A percentile compares a stretch with the other conserved stretches of the same genome.
phyloP scores from a whole-genome alignment of 2,113 vertebrate species.

The Garra rufa region DNA sequence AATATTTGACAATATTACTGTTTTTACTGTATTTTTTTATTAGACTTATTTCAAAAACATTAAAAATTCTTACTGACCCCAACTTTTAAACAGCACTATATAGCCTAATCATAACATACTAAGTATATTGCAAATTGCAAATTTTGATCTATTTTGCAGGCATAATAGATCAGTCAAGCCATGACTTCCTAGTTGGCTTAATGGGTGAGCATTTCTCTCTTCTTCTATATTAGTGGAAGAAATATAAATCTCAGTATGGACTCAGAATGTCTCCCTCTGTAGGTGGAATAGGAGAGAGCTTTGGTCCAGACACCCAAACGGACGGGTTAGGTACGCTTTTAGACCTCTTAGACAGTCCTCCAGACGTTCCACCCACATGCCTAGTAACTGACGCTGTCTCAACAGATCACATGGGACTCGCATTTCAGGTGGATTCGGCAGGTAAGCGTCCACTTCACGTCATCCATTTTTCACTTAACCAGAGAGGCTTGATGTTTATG shows the following conservation, averaged over 20 bases:
- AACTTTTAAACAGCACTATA: background rate
- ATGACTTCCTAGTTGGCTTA: constrained; percentile 67
- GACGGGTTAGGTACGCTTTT: constrained; percentile 61
- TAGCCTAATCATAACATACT: background rate
- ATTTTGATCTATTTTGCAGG: constrained; percentile 58
- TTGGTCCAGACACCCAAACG: constrained; percentile 53
- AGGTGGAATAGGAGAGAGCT: constrained; percentile 63
- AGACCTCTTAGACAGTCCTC: constrained; percentile 34
- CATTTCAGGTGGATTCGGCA: constrained; percentile 52
- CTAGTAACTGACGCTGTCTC: constrained; percentile 52
- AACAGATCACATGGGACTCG: constrained; percentile 56
- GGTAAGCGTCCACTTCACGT: constrained; percentile 45
- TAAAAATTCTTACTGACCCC: background rate
- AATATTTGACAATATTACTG: background rate
- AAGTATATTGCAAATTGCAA: background rate
- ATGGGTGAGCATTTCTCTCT: constrained; percentile 62
- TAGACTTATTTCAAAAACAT: background rate
- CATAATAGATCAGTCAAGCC: constrained; percentile 58
- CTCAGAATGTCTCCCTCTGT: constrained; percentile 43
- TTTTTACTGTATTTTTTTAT: background rate
- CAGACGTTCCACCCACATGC: constrained; percentile 47
- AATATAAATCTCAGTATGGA: background rate
- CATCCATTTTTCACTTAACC: background rate
- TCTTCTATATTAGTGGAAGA: background rate
- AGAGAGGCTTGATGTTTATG: constrained; percentile 14